Base-by-base conservation (phyloP, 2,888 invertebrate species). In the Rotaria sp. region DNA sequence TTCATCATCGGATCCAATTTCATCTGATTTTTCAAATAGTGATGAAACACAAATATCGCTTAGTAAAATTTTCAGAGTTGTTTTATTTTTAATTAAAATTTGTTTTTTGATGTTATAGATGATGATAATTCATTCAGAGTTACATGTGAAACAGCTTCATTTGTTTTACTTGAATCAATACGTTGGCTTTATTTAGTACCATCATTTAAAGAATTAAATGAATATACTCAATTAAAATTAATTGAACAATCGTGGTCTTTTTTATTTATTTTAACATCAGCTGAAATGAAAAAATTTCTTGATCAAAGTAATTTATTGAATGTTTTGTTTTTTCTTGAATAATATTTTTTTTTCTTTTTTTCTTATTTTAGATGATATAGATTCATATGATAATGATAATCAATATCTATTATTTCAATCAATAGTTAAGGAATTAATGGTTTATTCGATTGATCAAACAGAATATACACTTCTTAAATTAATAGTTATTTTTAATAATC, bases 211-310 rank as follows among this genome's bases (percentile, higher is more conserved):
- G 26, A 21, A 80, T n/a, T 80, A 26, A 41, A 41, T 45, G 45
- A 80, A 41, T 80, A 26, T n/a, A 26, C 45, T 80, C 80, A 80
- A 80, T 80, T 41, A 45, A n/a, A 15, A 45, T 80, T 80, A 80
- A n/a, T 80, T 5, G 45, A 80, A 80, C 45, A 80, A 41, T 41
- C 80, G n/a, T 80, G 80, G 80, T 45, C 80, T 2, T 4, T 45
- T 2, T 45, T 80, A 80, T 80, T 80, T 45, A n/a, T 80, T 45
- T 10, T 80, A 45, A 80, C 80, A 80, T 41, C 80, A 1, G 80
- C 80, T 41, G 80, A 80, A 80, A 41, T n/a, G 26, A 41, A 80
- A 26, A 80, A 45, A 45, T 45, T 80, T 45, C 7, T 80, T 11
- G 80, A 80, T 24, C 45, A 80, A 80, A 80, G 80, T 80, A 80